phyloP scores from a whole-genome alignment of 2,888 invertebrate species.

The Cataglyphis altisquamis region DNA sequence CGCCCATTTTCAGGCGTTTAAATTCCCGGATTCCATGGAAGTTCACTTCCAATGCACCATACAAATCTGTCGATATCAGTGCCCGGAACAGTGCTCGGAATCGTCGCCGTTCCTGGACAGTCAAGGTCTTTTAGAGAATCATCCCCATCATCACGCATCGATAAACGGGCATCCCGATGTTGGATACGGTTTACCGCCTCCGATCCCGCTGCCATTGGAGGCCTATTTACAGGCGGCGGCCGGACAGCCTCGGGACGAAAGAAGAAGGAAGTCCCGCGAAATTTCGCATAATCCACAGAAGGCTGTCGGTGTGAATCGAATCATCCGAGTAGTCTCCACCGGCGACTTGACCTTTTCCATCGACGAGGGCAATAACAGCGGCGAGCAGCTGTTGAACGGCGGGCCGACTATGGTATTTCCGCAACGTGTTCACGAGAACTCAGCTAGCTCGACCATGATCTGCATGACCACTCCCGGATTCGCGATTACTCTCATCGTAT shows the following conservation, averaged over 20 bases:
- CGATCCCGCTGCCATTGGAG: constrained; percentile 88
- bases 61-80: constrained; percentile 96
- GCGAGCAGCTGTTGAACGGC: constrained; percentile 83
- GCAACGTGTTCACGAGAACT: constrained; percentile 86
- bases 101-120: constrained; percentile 85
- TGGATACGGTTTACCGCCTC: constrained; percentile 91
- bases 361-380: constrained; percentile 88
- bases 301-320: constrained; percentile 95
- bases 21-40: constrained; percentile 98
- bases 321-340: constrained; percentile 96
- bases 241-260: constrained; percentile 91
- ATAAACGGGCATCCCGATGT: constrained; percentile 87
- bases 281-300: constrained; percentile 89
- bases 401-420: constrained; percentile 91
- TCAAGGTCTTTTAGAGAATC: constrained; percentile 87
- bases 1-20: constrained; percentile 98
- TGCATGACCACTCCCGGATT: constrained; percentile 98
- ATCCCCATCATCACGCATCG: constrained; percentile 83
- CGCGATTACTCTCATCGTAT: constrained; percentile 93
- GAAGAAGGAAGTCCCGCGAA: constrained; percentile 90
- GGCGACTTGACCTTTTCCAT: constrained; percentile 95
- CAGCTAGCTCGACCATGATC: constrained; percentile 87
- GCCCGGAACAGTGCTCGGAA: constrained; percentile 96
- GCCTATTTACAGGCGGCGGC: constrained; percentile 89
- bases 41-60: constrained; percentile 98